A percentile compares a stretch with the other conserved stretches of the same genome.
Conservation (phyloP, 2,113 vertebrate genomes). For the Hassar affinis region DNA sequence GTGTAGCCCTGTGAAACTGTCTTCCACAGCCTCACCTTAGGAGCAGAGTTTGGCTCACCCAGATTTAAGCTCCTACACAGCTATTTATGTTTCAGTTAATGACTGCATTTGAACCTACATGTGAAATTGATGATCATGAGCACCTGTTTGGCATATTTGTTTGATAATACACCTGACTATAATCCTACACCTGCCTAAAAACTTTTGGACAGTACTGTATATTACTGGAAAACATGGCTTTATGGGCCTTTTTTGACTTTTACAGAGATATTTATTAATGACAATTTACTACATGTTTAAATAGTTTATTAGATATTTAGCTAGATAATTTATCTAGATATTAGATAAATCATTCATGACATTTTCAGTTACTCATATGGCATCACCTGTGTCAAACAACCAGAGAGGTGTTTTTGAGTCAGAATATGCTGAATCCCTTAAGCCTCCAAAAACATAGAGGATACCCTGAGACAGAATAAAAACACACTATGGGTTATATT, state of each 20-base stretch:
- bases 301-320: neutral
- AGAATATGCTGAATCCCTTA: slow-evolving; percentile 79
- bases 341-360: neutral
- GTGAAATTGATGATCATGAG: no score
- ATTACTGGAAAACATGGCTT: slow-evolving; percentile 1
- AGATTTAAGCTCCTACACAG: no score
- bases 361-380: neutral
- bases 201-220: no score
- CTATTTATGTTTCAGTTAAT: no score
- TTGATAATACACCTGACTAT: no score
- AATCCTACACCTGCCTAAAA: no score
- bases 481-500: neutral
- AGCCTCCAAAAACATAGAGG: slow-evolving; percentile 80
- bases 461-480: slow-evolving; percentile 64
- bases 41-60: no score
- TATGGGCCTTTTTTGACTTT: neutral
- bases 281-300: neutral
- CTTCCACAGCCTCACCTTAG: no score
- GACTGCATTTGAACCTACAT: no score
- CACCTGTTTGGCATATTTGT: no score
- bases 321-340: no score
- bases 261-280: neutral
- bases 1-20: no score
- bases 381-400: slow-evolving; percentile 70
- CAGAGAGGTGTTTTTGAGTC: slow-evolving; percentile 73